Evolutionary conservation across 2,797 vertebrate species (phyloP).

Genomic region (Micropoecilia bifurca): DNA sequence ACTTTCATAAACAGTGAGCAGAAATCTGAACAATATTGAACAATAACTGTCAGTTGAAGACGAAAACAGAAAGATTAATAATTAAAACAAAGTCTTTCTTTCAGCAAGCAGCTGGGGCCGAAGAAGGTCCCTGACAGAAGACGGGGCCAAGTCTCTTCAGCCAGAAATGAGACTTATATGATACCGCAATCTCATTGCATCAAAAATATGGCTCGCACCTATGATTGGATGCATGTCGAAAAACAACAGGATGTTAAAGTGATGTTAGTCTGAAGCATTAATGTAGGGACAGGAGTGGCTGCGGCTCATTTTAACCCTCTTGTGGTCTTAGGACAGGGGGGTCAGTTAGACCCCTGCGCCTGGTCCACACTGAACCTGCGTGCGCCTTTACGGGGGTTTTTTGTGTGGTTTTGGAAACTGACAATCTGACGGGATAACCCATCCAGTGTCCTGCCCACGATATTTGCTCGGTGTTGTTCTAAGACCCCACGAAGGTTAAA

Average conservation of each 20-base stretch:
- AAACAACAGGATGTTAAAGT: conserved; percentile 41
- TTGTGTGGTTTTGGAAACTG: too few relatives aligned
- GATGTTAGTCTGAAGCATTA: conserved; percentile 19
- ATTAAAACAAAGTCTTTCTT: conserved; percentile 49
- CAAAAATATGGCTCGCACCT: conserved; percentile 46
- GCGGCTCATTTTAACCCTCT: background rate
- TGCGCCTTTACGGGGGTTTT: too few relatives aligned
- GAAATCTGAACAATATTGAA: conserved; percentile 53
- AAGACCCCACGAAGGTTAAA: background rate
- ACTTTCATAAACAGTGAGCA: conserved; percentile 62
- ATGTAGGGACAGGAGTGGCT: conserved; percentile 11
- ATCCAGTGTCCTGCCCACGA: too few relatives aligned
- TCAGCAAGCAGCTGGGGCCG: conserved; percentile 49
- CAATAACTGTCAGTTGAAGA: conserved; percentile 58
- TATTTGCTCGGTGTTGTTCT: too few relatives aligned
- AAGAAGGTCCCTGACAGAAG: conserved; percentile 38
- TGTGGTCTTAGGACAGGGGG: too few relatives aligned
- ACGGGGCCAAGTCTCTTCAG: conserved; percentile 24
- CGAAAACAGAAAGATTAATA: conserved; percentile 22
- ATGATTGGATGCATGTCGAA: conserved; percentile 49
- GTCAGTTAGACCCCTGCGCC: too few relatives aligned
- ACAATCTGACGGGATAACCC: too few relatives aligned
- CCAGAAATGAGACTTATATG: conserved; percentile 52
- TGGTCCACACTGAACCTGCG: too few relatives aligned
- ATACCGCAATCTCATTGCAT: conserved; percentile 33